Evolutionary conservation across 2,888 invertebrate species (phyloP).

Genomic region (Entomobrya multifasciata): DNA sequence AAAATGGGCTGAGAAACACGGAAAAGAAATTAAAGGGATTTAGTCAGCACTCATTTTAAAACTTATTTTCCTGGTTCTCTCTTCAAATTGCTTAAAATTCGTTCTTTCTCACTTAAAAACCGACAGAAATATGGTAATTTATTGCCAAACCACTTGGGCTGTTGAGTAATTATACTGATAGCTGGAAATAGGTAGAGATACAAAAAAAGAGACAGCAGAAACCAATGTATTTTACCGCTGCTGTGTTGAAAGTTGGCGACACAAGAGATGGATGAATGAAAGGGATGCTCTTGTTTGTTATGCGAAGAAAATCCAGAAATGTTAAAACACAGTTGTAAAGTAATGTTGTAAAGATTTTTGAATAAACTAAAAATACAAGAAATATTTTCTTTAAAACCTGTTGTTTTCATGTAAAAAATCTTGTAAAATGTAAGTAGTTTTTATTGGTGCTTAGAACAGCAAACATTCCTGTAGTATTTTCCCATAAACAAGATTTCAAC

Average conservation of each 20-base stretch:
- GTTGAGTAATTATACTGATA: slow-evolving; percentile 65
- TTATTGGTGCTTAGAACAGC: not conserved
- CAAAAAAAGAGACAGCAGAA: not conserved
- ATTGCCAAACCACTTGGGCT: slow-evolving; percentile 60
- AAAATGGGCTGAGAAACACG: slow-evolving; percentile 78
- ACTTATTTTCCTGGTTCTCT: slow-evolving; percentile 64
- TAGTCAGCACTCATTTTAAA: slow-evolving; percentile 71
- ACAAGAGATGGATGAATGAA: slow-evolving; percentile 32
- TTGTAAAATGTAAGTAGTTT: not conserved
- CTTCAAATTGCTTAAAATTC: slow-evolving; percentile 45
- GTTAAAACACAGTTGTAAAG: no score
- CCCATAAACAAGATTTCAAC: not conserved
- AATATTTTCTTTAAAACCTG: slow-evolving; percentile 47
- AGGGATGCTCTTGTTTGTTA: not conserved
- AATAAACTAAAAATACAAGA: no score
- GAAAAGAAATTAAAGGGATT: slow-evolving; percentile 79
- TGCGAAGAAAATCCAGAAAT: slow-evolving; percentile 25
- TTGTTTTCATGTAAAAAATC: slow-evolving; percentile 47
- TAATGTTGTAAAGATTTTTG: no score
- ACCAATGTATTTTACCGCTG: not conserved
- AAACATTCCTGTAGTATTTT: slow-evolving; percentile 6
- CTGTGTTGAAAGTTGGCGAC: slow-evolving; percentile 11
- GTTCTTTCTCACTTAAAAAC: slow-evolving; percentile 40
- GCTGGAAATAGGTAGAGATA: not conserved
- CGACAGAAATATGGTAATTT: slow-evolving; percentile 48